Evolutionary conservation across 2,113 vertebrate species (phyloP), one percentile per base, ranked within the genome.

Genomic region (Melanerpes formicivorus): DNA sequence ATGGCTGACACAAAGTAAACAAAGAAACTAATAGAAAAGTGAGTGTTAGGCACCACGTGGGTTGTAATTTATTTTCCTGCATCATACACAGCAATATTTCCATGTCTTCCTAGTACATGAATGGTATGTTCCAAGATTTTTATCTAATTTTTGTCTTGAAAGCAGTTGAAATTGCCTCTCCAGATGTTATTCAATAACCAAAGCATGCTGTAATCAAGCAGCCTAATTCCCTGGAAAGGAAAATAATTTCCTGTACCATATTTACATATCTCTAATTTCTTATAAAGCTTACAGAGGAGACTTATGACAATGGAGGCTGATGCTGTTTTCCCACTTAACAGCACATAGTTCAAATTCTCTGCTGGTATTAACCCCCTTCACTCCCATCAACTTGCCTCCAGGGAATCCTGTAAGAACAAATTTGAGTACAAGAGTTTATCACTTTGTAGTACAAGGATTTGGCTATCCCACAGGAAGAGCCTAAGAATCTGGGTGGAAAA

Each of bases 201-300:
- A 93, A 85, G 34, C 56, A 77, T 87, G 58, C 40, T 87, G 55
- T 75, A 93, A 83, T 93, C 73, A 86, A 64, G 42, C 6, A 54
- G 46, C 18, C 48, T 83, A 73, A 94, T 88, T 96, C 77, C 46
- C 74, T 91, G 63, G 65, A 84, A 93, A 89, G 56, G 77, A 90
- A 91, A 95, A 86, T 80, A 86, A 92, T 95, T 89, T 93, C 80
- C 91, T 96, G 67, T 72, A 65, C 75, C 66, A 94, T 95, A 90
- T 91, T 95, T 89, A 85, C 79, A 73, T 82, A 93, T 80, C 72
- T 96, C 56, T 95, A 75, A 94, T 88, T 95, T 94, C 42, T 84
- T 95, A 52, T 52, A 56, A 90, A 93, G 5, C 52, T 93, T 71
- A 37, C 42, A 60, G 66, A 86, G 87, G 44, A 58, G 52, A 55